A percentile compares a stretch with the other conserved stretches of the same genome.
phyloP scores from a whole-genome alignment of 2,797 vertebrate species.

The Chlorospingus flavigularis region DNA sequence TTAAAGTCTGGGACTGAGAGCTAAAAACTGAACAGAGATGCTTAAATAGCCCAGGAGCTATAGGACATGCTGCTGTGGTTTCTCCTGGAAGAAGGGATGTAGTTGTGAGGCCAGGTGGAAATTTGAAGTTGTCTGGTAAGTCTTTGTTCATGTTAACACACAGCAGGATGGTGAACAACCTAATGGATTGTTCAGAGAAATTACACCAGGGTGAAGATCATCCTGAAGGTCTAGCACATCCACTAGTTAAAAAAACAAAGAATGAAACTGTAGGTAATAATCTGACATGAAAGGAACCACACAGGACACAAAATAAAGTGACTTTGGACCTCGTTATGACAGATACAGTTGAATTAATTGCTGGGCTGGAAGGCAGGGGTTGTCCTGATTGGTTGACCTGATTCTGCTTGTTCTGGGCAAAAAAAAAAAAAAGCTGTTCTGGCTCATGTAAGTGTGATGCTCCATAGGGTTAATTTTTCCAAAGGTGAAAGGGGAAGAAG shows the following conservation, averaged over 20 bases:
- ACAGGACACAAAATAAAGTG: background rate
- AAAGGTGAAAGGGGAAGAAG: background rate
- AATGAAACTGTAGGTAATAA: background rate
- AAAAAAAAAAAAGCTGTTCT: background rate
- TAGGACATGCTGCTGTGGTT: background rate
- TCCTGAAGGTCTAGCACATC: background rate
- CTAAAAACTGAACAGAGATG: background rate
- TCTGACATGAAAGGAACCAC: background rate
- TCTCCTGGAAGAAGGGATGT: background rate
- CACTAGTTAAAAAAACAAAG: background rate
- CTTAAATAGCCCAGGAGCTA: background rate
- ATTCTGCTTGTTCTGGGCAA: background rate
- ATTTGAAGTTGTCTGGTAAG: background rate
- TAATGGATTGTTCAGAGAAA: background rate
- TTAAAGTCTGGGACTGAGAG: background rate
- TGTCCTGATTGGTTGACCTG: background rate
- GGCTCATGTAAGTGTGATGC: background rate
- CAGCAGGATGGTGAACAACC: background rate
- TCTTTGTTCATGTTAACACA: background rate
- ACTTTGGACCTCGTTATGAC: background rate
- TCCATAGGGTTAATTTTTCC: conserved; percentile 7
- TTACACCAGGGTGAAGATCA: background rate
- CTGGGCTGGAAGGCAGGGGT: background rate
- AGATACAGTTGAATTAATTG: background rate
- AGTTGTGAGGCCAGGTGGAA: background rate